These are phyloP conservation scores for Atrichornis clamosus DNA, from an alignment of 2,113 vertebrate species.

Conservation along the genomic window DNA sequence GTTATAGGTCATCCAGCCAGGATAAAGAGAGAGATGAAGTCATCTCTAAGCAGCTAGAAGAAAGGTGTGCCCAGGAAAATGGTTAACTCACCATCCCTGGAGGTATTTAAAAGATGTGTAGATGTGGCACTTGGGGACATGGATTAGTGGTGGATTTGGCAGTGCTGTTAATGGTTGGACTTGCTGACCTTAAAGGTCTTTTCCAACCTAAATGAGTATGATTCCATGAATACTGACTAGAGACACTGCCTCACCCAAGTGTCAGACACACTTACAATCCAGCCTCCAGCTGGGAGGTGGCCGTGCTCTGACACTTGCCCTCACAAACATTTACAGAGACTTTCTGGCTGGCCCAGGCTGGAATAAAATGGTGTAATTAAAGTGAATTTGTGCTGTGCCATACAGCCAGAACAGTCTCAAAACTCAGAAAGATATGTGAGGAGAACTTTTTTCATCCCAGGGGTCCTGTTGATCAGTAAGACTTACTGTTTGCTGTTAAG, in stretches of 20 bases:
- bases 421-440: not conserved
- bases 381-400: not conserved
- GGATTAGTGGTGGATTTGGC: not conserved
- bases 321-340: not conserved
- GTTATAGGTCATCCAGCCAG: not conserved
- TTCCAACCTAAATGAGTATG: not conserved
- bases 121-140: not conserved
- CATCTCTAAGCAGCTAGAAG: not conserved
- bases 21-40: not conserved
- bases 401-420: not conserved
- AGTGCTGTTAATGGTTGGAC: not conserved
- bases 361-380: not conserved
- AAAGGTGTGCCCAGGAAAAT: not conserved
- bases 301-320: not conserved
- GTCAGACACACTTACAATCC: not conserved
- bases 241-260: not conserved
- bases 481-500: slow-evolving; percentile 10
- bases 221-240: not conserved
- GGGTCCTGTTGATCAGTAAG: not conserved
- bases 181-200: not conserved
- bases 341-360: not conserved
- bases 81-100: not conserved
- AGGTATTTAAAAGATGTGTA: not conserved
- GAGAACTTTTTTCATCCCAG: not conserved
- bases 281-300: not conserved